These are phyloP conservation scores for Choristoneura fumiferana DNA, from an alignment of 1,140 invertebrate genomes.

Conservation along the genomic window DNA sequence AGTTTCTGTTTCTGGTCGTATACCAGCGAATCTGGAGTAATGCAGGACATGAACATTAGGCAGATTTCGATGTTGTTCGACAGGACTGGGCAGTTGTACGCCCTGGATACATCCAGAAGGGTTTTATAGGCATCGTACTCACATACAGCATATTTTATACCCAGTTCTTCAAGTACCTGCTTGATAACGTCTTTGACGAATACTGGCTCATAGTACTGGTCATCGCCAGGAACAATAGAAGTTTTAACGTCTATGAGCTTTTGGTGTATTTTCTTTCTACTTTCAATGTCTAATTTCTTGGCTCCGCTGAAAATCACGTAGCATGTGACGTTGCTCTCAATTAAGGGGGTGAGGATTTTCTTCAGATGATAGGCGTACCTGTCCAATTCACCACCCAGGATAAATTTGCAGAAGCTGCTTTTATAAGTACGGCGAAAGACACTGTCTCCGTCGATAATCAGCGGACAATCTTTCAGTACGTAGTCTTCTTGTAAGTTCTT, in stretches of 20 bases:
- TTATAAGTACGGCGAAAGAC: conserved; percentile 33
- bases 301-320: conserved; percentile 35
- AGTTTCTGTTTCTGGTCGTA: conserved; percentile 13
- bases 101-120: conserved; percentile 28
- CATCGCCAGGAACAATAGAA: conserved; percentile 16
- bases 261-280: conserved; percentile 28
- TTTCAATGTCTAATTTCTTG: conserved; percentile 23
- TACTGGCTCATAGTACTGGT: conserved; percentile 30
- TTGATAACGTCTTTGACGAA: conserved; percentile 31
- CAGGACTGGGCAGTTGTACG: conserved; percentile 32
- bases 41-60: conserved; percentile 30
- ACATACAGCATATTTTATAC: conserved; percentile 31
- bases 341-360: conserved; percentile 24
- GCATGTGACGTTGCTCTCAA: conserved; percentile 25
- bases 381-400: conserved; percentile 37
- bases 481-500: not conserved
- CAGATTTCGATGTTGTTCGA: conserved; percentile 32
- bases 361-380: conserved; percentile 33
- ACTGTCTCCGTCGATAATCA: conserved; percentile 32
- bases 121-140: conserved; percentile 27
- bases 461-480: conserved; percentile 18
- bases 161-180: conserved; percentile 34
- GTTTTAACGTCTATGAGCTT: conserved; percentile 24
- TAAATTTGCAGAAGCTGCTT: conserved; percentile 26
- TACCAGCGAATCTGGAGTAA: conserved; percentile 19